Evolutionary conservation across 2,888 invertebrate genomes (phyloP).

Genomic region (Plebejus anna): DNA sequence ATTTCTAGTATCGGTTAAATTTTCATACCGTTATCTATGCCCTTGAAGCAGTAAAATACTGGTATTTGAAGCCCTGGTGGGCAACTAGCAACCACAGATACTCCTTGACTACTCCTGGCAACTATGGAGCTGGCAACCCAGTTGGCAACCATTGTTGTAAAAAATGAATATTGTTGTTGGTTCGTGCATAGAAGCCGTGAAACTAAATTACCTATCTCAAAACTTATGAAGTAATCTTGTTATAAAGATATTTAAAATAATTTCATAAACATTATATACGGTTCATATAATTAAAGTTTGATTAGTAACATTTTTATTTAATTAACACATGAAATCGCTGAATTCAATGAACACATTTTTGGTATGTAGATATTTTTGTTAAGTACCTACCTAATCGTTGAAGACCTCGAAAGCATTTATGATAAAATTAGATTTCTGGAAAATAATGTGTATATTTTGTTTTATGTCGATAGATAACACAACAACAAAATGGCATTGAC

Average conservation of each 20-base stretch:
- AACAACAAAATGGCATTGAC: slow-evolving; percentile 61
- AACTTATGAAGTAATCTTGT: not conserved
- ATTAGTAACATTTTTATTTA: not conserved
- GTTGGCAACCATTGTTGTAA: slow-evolving; percentile 11
- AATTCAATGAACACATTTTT: slow-evolving; percentile 50
- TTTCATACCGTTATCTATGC: no score
- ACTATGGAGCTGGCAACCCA: not conserved
- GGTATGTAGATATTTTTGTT: slow-evolving; percentile 47
- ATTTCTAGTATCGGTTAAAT: no score
- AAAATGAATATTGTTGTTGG: slow-evolving; percentile 24
- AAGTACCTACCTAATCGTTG: not conserved
- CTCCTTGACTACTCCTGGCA: no score
- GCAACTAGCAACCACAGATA: no score
- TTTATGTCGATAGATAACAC: slow-evolving; percentile 32
- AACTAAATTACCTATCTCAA: not conserved
- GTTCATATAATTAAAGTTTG: not conserved
- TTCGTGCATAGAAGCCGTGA: slow-evolving; percentile 10
- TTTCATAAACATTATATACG: not conserved
- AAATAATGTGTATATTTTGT: slow-evolving; percentile 25
- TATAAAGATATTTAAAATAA: not conserved
- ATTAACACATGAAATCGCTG: slow-evolving; percentile 9
- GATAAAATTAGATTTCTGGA: not conserved
- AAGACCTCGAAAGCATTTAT: not conserved
- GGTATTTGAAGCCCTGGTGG: no score
- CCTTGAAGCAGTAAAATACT: no score